A percentile compares a stretch with the other conserved stretches of the same genome.
Evolutionary conservation across 2,797 vertebrate genomes (phyloP).

Genomic region (Vipera latastei): DNA sequence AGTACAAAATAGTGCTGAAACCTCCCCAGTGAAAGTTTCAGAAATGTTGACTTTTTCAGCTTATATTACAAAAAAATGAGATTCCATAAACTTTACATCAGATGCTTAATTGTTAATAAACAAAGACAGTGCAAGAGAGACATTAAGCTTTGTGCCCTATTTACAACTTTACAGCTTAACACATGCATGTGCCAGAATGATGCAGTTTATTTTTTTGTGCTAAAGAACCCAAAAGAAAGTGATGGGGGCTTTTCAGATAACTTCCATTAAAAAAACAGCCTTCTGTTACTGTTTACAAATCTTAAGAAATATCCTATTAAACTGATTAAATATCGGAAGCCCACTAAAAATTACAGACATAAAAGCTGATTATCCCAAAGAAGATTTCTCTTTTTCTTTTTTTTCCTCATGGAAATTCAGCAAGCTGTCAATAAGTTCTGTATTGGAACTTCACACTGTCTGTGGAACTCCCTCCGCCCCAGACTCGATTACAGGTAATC

Average conservation of each 20-base stretch:
- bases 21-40: conserved; percentile 60
- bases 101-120: conserved; percentile 51
- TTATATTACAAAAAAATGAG: conserved; percentile 68
- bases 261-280: background rate
- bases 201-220: conserved; percentile 47
- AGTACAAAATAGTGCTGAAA: conserved; percentile 71
- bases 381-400: conserved; percentile 2
- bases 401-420: conserved; percentile 23
- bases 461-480: background rate
- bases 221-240: conserved; percentile 43
- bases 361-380: conserved; percentile 33
- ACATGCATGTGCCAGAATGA: conserved; percentile 44
- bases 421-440: background rate
- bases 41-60: conserved; percentile 64
- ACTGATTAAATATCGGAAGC: background rate
- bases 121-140: conserved; percentile 53
- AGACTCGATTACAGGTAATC: background rate
- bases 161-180: conserved; percentile 47
- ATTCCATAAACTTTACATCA: conserved; percentile 69
- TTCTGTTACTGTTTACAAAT: background rate
- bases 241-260: conserved; percentile 45
- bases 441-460: background rate
- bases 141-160: conserved; percentile 51
- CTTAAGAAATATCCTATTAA: conserved; percentile 29
- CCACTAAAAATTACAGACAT: conserved; percentile 37